Percentiles rank a stretch among this genome's conserved stretches.
phyloP scores from a whole-genome alignment of 2,113 vertebrate species.

The Tupaia chinensis region DNA sequence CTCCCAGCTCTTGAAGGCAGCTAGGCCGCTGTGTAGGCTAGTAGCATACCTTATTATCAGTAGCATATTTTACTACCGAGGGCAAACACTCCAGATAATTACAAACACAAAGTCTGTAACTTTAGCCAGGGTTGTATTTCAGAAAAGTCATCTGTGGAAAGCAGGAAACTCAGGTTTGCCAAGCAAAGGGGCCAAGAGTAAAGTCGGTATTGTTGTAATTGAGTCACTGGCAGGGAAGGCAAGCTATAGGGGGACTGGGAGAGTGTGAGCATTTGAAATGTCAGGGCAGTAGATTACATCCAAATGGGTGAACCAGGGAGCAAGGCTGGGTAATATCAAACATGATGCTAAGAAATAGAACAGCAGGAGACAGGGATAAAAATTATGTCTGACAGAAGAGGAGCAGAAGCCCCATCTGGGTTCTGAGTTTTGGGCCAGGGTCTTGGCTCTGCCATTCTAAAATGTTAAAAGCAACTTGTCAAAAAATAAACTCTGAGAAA shows the following conservation, averaged over 20 bases:
- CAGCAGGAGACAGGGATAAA: constrained; percentile 55
- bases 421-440: neutral
- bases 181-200: constrained; percentile 52
- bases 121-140: constrained; percentile 67
- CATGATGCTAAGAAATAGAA: neutral
- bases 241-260: constrained; percentile 3
- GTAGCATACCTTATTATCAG: neutral
- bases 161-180: constrained; percentile 62
- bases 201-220: neutral
- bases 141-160: constrained; percentile 48
- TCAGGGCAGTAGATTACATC: constrained; percentile 44
- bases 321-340: constrained; percentile 44
- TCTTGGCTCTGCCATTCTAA: neutral
- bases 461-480: constrained; percentile 33
- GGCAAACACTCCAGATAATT: constrained; percentile 61
- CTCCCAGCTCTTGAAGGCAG: neutral
- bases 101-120: constrained; percentile 59
- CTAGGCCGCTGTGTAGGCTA: neutral
- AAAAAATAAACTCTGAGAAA: neutral
- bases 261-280: constrained; percentile 33
- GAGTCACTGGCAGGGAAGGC: constrained; percentile 62
- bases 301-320: constrained; percentile 45
- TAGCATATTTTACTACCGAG: constrained; percentile 44
- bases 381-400: constrained; percentile 44
- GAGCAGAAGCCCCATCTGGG: constrained; percentile 44